Conservation (phyloP, 92 coral and sea anemone species). For the Epizoanthus ramosus region DNA sequence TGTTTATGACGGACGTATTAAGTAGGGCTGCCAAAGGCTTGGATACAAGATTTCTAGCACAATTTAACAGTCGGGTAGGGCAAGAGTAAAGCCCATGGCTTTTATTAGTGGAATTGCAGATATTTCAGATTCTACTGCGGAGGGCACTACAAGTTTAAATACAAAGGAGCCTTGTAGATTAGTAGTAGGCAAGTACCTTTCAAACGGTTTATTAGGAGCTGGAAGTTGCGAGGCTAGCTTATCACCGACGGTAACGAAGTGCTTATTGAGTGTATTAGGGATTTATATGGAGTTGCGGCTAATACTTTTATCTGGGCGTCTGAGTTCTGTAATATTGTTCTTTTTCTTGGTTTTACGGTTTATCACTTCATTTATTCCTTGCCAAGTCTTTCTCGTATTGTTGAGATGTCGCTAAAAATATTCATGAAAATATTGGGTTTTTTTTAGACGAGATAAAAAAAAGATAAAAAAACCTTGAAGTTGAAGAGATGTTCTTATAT, state of each 20-base stretch:
- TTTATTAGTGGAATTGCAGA: constrained; percentile 45
- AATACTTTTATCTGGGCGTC: constrained; percentile 21
- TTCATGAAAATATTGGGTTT: constrained; percentile 35
- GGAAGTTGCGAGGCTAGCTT: constrained; percentile 54
- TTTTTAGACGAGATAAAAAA: constrained; percentile 28
- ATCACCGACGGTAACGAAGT: constrained; percentile 51
- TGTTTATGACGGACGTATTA: constrained; percentile 43
- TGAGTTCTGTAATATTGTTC: constrained; percentile 3
- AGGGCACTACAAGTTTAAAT: constrained; percentile 24
- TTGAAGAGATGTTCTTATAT: too few species aligned
- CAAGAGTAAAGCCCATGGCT: constrained; percentile 52
- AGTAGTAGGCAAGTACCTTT: constrained; percentile 46
- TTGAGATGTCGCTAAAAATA: constrained; percentile 43
- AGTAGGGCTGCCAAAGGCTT: constrained; percentile 44
- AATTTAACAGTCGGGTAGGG: constrained; percentile 46
- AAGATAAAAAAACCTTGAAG: too few species aligned
- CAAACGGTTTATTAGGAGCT: constrained; percentile 29
- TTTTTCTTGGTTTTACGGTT: constrained; percentile 37
- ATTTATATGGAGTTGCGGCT: constrained; percentile 17
- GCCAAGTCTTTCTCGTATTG: constrained; percentile 52
- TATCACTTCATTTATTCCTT: constrained; percentile 49
- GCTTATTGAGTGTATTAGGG: constrained; percentile 47
- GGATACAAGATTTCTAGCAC: constrained; percentile 45
- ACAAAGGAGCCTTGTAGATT: constrained; percentile 38
- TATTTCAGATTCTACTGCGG: constrained; percentile 54